Conservation (phyloP, 2,888 invertebrate species). For the Eudasyphora cyanicolor region DNA sequence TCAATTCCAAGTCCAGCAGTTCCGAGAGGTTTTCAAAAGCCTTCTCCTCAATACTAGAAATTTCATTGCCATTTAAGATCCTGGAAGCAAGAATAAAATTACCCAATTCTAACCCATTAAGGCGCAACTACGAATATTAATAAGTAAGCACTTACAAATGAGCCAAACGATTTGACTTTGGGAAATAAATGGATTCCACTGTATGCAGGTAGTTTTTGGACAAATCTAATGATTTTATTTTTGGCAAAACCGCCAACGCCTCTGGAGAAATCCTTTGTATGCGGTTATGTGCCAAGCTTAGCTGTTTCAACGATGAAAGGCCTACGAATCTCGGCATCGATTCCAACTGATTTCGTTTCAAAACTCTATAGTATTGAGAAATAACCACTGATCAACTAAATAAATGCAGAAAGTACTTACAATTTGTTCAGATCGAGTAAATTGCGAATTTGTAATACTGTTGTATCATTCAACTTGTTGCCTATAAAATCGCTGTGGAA, state of each 20-base stretch:
- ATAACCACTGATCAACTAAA: not conserved
- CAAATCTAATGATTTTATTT: constrained; percentile 78
- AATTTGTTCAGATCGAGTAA: constrained; percentile 81
- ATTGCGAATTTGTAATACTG: constrained; percentile 80
- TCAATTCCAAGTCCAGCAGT: constrained; percentile 88
- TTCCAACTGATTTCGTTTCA: constrained; percentile 91
- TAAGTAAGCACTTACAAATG: constrained; percentile 73
- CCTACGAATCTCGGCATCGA: constrained; percentile 90
- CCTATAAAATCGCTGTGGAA: constrained; percentile 82
- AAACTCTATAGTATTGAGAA: constrained; percentile 69
- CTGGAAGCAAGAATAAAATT: constrained; percentile 78
- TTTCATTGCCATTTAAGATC: constrained; percentile 87
- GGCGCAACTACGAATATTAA: not conserved
- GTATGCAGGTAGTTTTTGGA: constrained; percentile 80
- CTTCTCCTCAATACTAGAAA: constrained; percentile 85
- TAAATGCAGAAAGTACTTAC: constrained; percentile 75
- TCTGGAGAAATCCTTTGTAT: constrained; percentile 91
- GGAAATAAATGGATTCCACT: constrained; percentile 80
- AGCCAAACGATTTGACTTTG: constrained; percentile 74
- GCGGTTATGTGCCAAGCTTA: constrained; percentile 90
- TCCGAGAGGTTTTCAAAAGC: constrained; percentile 87
- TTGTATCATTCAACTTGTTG: constrained; percentile 81
- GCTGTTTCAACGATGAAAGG: constrained; percentile 85
- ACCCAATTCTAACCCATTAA: too few species aligned
- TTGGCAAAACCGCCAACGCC: constrained; percentile 89